Conservation (phyloP, 1,140 invertebrate genomes). For the Gryon sp. region DNA sequence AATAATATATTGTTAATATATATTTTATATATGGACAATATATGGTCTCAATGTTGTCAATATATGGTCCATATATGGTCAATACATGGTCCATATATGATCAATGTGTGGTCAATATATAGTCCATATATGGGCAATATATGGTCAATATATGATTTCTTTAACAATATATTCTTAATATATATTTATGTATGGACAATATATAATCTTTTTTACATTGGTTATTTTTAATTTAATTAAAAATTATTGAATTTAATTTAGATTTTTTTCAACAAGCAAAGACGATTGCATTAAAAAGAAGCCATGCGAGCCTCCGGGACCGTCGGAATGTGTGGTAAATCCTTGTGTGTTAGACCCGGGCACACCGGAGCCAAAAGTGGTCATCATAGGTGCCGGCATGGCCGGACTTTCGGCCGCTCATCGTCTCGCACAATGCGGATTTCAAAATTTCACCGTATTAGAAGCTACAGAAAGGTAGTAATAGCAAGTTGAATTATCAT, state of each 20-base stretch:
- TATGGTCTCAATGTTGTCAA: too few species aligned
- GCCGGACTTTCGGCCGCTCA: conserved; percentile 87
- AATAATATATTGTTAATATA: too few species aligned
- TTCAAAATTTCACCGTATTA: conserved; percentile 84
- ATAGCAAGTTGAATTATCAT: too few species aligned
- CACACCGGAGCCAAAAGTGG: conserved; percentile 83
- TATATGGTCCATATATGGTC: too few species aligned
- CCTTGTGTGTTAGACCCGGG: conserved; percentile 80
- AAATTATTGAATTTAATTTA: conserved; percentile 26
- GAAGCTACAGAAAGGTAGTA: conserved; percentile 87
- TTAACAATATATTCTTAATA: too few species aligned
- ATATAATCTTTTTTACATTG: not conserved
- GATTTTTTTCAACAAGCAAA: conserved; percentile 66
- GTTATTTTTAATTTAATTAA: not conserved
- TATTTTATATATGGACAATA: too few species aligned
- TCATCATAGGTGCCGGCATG: conserved; percentile 88
- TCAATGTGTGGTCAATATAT: too few species aligned
- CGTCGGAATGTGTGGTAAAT: conserved; percentile 71
- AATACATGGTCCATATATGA: too few species aligned
- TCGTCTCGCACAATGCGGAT: conserved; percentile 84
- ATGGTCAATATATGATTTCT: too few species aligned
- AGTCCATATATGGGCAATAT: too few species aligned
- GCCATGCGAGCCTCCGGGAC: conserved; percentile 62
- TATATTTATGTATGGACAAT: too few species aligned
- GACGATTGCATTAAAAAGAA: conserved; percentile 48